Evolutionary conservation across 2,888 invertebrate species (phyloP), one percentile per base, ranked within the genome.

Genomic region (Agrochola lychnidis): DNA sequence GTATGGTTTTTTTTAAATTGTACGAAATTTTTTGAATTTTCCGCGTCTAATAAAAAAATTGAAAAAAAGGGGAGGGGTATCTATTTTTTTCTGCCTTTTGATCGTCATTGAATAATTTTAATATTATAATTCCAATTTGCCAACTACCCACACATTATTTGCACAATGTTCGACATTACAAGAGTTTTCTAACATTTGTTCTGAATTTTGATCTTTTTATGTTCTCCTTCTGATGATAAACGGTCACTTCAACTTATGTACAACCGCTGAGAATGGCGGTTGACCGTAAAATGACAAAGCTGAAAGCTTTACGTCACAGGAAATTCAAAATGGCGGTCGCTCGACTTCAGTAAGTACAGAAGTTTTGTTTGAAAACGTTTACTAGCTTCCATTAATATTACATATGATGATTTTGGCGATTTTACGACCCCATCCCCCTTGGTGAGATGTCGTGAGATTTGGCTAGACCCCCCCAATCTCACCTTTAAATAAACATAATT

Each of bases 111-210:
- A 22, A 36, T 36, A 61, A 36, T 36, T 66, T 19, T 2, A 1
- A 10, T 51, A 22, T 51, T 22, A 51, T 12, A 10, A 19, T 25
- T 76, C 53, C 48, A 57, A 63, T 22, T 78, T 64, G 30, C 57
- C 64, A 22, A 51, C 57, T 64, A 64, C n/a, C 10, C 30, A 64
- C 16, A 45, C 16, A 30, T 57, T 25, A 4, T 36, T 45, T 40
- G 45, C 22, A 74, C 53, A 63, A 48, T 63, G 22, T 63, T 74
- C 75, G 75, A 5, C 0, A 56, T 40, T n/a, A 63, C 30, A 72
- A 72, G 22, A 42, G 36, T 1, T 36, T 61, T 51, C 19, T 7
- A 19, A 0, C 6, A 51, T 51, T 22, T 22, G 22, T 22, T 22
- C 51, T 51, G 7, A 19, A 51, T 22, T 51, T 2, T 51, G 19